Percentiles rank a stretch among this genome's conserved stretches.
These are phyloP conservation scores for Tautogolabrus adspersus DNA, from an alignment of 2,113 vertebrate genomes.

Conservation along the genomic window DNA sequence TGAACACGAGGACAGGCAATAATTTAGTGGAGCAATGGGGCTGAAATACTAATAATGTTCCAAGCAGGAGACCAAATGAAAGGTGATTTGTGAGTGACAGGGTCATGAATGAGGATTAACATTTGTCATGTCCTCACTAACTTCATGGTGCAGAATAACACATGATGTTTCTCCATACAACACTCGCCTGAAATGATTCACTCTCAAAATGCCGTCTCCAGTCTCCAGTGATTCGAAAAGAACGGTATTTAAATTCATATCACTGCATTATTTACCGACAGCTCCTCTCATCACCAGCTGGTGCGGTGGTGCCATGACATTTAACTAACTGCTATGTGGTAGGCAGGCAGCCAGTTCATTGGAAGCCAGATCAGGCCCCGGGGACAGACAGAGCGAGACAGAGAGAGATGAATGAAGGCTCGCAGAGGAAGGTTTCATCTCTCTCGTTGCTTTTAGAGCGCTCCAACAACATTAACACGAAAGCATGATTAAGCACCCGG, in stretches of 20 bases:
- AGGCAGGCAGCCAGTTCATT: constrained; percentile 57
- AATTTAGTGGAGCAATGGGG: constrained; percentile 1
- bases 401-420: constrained; percentile 43
- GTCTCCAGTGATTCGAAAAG: constrained; percentile 31
- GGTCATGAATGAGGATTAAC: constrained; percentile 12
- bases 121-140: neutral
- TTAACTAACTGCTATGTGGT: constrained; percentile 64
- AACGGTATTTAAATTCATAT: constrained; percentile 53
- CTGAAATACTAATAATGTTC: constrained; percentile 26
- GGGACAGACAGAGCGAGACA: constrained; percentile 22
- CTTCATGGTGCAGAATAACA: constrained; percentile 12
- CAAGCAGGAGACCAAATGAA: constrained; percentile 8
- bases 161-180: neutral
- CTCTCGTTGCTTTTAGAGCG: constrained; percentile 37
- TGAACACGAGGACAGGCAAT: neutral
- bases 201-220: neutral
- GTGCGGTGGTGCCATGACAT: constrained; percentile 64
- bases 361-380: constrained; percentile 52
- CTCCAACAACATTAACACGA: constrained; percentile 23
- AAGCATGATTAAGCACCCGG: constrained; percentile 28
- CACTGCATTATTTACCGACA: constrained; percentile 64
- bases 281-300: constrained; percentile 68
- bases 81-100: constrained; percentile 24
- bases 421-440: constrained; percentile 34
- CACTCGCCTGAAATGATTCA: constrained; percentile 4